These are phyloP conservation scores for Napeogenes inachia DNA, from an alignment of 2,888 invertebrate species.

Conservation along the genomic window DNA sequence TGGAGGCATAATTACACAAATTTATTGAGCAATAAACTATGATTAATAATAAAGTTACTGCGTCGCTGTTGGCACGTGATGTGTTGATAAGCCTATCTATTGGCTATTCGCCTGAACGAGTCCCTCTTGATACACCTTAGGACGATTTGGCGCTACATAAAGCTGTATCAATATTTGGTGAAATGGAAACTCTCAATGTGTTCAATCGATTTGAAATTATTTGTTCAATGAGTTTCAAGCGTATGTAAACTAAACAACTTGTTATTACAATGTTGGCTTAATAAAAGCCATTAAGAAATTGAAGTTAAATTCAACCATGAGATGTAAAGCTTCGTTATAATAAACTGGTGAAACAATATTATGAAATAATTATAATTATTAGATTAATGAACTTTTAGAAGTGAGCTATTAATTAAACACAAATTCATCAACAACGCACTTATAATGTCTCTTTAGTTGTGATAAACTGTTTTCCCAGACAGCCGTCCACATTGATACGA, in stretches of 20 bases:
- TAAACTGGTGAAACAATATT: not conserved
- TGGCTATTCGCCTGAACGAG: slow-evolving; percentile 57
- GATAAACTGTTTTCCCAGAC: too few species aligned
- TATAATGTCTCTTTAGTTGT: too few species aligned
- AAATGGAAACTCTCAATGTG: slow-evolving; percentile 52
- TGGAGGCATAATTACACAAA: slow-evolving; percentile 25
- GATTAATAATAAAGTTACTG: slow-evolving; percentile 47
- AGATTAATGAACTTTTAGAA: too few species aligned
- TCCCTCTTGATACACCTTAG: slow-evolving; percentile 39
- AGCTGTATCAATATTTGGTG: slow-evolving; percentile 46
- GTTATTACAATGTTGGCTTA: slow-evolving; percentile 10
- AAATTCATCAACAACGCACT: too few species aligned
- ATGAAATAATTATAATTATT: too few species aligned
- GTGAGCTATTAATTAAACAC: too few species aligned
- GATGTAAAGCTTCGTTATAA: not conserved
- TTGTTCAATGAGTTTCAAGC: slow-evolving; percentile 37
- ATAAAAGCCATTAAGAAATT: slow-evolving; percentile 6
- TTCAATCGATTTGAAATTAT: slow-evolving; percentile 47
- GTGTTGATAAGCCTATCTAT: slow-evolving; percentile 57
- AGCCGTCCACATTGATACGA: slow-evolving; percentile 7
- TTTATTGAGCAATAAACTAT: slow-evolving; percentile 40
- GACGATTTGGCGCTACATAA: slow-evolving; percentile 37
- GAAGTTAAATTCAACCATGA: not conserved
- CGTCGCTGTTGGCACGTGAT: slow-evolving; percentile 38
- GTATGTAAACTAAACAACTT: slow-evolving; percentile 16